Evolutionary conservation across 2,113 vertebrate genomes (phyloP).

Genomic region (Mohoua ochrocephala): DNA sequence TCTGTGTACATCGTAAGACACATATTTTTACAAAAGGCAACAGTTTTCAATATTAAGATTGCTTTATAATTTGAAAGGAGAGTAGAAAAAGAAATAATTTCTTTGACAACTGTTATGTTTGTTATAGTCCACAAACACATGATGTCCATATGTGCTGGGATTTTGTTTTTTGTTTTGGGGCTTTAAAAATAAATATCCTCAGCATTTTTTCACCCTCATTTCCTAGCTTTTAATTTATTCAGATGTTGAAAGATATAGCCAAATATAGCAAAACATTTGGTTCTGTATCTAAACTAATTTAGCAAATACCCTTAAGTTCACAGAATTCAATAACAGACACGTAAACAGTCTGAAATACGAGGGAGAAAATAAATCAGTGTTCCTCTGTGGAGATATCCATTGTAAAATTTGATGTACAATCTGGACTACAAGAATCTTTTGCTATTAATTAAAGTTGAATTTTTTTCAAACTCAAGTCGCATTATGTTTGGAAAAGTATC

Average conservation of each 20-base stretch:
- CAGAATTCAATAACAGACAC: background rate
- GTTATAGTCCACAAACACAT: background rate
- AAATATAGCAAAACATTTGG: background rate
- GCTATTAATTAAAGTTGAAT: background rate
- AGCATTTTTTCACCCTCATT: background rate
- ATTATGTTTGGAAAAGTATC: background rate
- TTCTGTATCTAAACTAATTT: background rate
- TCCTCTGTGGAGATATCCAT: background rate
- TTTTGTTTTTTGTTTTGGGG: background rate
- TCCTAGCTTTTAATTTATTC: background rate
- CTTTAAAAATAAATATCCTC: background rate
- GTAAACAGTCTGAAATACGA: background rate
- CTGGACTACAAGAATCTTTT: background rate
- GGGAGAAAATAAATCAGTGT: background rate
- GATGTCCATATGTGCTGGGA: background rate
- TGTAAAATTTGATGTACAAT: background rate
- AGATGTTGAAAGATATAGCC: background rate
- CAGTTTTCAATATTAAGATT: background rate
- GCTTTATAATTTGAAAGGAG: background rate
- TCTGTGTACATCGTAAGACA: background rate
- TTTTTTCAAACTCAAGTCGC: background rate
- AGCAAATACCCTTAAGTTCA: background rate
- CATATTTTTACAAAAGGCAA: background rate
- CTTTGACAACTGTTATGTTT: background rate
- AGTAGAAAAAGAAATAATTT: background rate